phyloP scores from a whole-genome alignment of 2,888 invertebrate genomes.

The Nematopogon swammerdamellus region DNA sequence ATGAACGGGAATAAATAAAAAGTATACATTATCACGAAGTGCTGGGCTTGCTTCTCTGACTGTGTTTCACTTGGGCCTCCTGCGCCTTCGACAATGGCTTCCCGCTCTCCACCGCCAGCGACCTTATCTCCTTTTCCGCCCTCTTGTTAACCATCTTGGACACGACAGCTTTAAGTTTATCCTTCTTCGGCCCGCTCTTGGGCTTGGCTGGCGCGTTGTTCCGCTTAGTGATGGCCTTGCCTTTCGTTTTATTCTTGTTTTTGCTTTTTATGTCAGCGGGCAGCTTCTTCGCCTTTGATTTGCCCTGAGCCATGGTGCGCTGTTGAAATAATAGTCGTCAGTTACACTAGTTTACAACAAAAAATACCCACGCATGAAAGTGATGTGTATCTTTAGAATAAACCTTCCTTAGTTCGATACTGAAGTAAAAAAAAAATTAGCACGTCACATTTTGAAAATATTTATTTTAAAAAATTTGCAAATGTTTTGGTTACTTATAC shows the following conservation, averaged over 20 bases:
- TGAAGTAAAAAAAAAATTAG: too few relatives aligned
- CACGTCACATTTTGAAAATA: neutral
- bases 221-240: slow-evolving; percentile 54
- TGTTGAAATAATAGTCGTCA: too few relatives aligned
- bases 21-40: too few relatives aligned
- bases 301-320: slow-evolving; percentile 62
- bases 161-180: slow-evolving; percentile 63
- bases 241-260: slow-evolving; percentile 50
- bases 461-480: too few relatives aligned
- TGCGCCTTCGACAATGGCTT: slow-evolving; percentile 47
- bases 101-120: slow-evolving; percentile 50
- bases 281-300: slow-evolving; percentile 64
- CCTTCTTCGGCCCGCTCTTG: slow-evolving; percentile 55
- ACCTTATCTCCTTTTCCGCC: slow-evolving; percentile 63
- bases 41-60: neutral
- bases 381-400: too few relatives aligned
- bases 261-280: slow-evolving; percentile 46
- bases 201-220: slow-evolving; percentile 63
- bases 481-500: too few relatives aligned
- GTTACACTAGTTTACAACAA: too few relatives aligned
- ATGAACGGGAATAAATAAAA: too few relatives aligned
- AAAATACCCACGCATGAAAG: too few relatives aligned
- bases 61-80: slow-evolving; percentile 13
- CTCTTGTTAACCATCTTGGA: slow-evolving; percentile 69
- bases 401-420: too few relatives aligned